Evolutionary conservation across 2,888 invertebrate genomes (phyloP).

Genomic region (Drosophila percnosoma): DNA sequence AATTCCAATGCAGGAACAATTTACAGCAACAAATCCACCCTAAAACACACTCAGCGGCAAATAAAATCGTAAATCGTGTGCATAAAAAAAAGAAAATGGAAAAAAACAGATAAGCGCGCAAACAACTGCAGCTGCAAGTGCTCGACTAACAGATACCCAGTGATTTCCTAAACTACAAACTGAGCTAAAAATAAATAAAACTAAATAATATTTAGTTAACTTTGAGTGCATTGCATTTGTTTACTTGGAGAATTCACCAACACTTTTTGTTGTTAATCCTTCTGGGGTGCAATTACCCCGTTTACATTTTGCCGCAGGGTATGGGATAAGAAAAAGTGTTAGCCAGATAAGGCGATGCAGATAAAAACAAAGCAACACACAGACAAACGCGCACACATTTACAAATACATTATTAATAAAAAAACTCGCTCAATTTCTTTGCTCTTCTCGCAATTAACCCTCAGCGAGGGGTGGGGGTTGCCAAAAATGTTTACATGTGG

Average conservation of each 20-base stretch:
- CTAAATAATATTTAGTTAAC: not conserved
- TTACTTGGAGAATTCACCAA: not conserved
- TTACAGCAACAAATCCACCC: slow-evolving; percentile 52
- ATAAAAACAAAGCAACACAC: slow-evolving; percentile 70
- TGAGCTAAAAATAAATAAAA: not conserved
- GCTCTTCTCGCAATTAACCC: slow-evolving; percentile 50
- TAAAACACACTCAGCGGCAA: slow-evolving; percentile 41
- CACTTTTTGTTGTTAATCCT: not conserved
- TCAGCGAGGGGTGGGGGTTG: slow-evolving; percentile 12
- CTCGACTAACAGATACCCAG: slow-evolving; percentile 24
- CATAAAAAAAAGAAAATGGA: slow-evolving; percentile 31
- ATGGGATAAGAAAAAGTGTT: slow-evolving; percentile 52
- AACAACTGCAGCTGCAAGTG: slow-evolving; percentile 22
- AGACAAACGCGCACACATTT: slow-evolving; percentile 22
- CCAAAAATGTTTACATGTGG: slow-evolving; percentile 72
- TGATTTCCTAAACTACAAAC: not conserved
- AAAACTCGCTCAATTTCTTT: slow-evolving; percentile 42
- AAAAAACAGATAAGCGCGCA: slow-evolving; percentile 73
- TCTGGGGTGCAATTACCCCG: slow-evolving; percentile 18
- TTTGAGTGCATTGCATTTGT: not conserved
- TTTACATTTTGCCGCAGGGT: slow-evolving; percentile 25
- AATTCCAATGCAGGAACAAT: slow-evolving; percentile 63
- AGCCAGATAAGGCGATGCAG: slow-evolving; percentile 68
- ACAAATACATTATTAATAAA: slow-evolving; percentile 57
- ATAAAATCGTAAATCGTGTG: slow-evolving; percentile 44